Conservation (phyloP, 2,797 vertebrate genomes). For the Acanthis flammea region DNA sequence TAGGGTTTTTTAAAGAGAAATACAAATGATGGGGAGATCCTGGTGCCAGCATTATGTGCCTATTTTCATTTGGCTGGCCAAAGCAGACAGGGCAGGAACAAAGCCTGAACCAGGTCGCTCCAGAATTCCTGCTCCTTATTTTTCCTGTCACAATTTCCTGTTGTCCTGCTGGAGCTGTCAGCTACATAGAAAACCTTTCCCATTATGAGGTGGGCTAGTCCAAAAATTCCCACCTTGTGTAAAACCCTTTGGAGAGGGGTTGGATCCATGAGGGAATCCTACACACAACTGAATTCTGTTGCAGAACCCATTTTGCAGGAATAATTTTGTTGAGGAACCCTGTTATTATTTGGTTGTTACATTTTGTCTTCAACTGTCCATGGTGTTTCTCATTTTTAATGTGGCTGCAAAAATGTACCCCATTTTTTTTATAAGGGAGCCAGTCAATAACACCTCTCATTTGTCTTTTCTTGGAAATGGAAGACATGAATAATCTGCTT, state of each 20-base stretch:
- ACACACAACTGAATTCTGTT: not conserved
- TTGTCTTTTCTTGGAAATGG: not conserved
- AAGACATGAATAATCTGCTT: not conserved
- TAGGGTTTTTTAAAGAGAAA: not conserved
- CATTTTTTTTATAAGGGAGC: not conserved
- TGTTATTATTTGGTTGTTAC: not conserved
- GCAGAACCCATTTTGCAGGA: not conserved
- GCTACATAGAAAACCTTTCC: fast-evolving
- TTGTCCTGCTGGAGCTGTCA: not conserved
- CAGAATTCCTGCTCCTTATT: not conserved
- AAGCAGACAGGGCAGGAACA: not conserved
- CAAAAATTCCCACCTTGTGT: not conserved
- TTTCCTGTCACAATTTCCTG: not conserved
- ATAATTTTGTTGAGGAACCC: not conserved
- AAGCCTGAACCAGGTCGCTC: not conserved
- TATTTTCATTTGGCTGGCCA: not conserved
- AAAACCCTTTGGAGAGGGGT: not conserved
- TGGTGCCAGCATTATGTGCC: not conserved
- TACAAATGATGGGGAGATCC: not conserved
- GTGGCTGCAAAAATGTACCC: not conserved
- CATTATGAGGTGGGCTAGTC: fast-evolving
- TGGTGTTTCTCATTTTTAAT: not conserved
- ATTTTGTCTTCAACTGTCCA: not conserved
- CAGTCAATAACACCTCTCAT: not conserved
- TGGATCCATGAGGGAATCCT: not conserved